Percentiles rank a stretch among this genome's conserved stretches.
phyloP scores from a whole-genome alignment of 2,797 vertebrate species.

The Intellagama lesueurii region DNA sequence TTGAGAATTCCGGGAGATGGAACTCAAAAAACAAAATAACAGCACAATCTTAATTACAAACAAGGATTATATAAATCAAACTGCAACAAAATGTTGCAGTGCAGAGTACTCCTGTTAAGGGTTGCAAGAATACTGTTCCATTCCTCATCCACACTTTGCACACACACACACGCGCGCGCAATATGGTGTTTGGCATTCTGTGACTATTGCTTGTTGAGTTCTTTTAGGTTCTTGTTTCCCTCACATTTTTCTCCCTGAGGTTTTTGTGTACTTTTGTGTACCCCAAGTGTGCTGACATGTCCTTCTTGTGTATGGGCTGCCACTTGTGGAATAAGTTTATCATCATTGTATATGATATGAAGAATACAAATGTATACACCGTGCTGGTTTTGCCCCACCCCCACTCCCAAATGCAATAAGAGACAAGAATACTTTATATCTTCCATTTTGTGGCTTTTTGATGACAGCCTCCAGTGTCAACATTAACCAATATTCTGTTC shows the following conservation, averaged over 20 bases:
- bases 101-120: neutral
- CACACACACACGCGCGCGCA: too few species aligned
- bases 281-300: neutral
- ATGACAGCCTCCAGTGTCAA: neutral
- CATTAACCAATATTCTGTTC: conserved; percentile 45
- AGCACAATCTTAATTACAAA: neutral
- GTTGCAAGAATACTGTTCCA: neutral
- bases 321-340: neutral
- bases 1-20: too few species aligned
- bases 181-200: neutral
- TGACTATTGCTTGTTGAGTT: neutral
- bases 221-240: neutral
- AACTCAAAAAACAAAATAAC: too few species aligned
- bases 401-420: neutral
- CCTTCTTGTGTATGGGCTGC: neutral
- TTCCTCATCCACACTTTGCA: neutral
- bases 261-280: neutral
- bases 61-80: neutral
- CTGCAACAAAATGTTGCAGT: neutral
- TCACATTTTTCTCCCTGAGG: neutral
- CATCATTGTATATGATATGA: neutral
- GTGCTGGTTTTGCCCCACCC: neutral
- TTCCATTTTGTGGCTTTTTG: neutral
- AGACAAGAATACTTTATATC: neutral
- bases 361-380: conserved; percentile 1